A percentile compares a stretch with the other conserved stretches of the same genome.
Conservation (phyloP, 1,140 invertebrate species). For the Prorops nasuta region DNA sequence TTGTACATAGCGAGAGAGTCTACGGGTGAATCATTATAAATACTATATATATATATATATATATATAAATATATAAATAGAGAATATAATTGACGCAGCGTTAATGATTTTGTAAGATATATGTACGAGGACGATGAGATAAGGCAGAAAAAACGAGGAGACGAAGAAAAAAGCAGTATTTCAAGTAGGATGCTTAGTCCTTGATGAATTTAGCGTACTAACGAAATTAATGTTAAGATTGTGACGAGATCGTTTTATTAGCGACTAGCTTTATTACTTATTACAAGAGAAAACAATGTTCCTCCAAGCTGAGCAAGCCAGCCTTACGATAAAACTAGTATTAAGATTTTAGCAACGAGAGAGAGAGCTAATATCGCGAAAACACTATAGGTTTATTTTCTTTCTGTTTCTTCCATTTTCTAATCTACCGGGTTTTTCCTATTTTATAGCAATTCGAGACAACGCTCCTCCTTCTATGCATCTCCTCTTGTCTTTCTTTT, state of each 20-base stretch:
- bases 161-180: conserved; percentile 16
- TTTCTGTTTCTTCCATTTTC: no score
- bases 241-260: neutral
- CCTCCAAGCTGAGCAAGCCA: conserved; percentile 55
- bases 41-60: conserved; percentile 22
- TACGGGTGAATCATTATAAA: no score
- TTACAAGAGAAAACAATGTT: conserved; percentile 51
- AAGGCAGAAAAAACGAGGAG: conserved; percentile 4
- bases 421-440: no score
- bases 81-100: no score
- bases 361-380: no score
- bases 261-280: conserved; percentile 28
- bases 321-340: conserved; percentile 48
- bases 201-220: neutral
- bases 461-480: no score
- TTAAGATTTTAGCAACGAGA: no score
- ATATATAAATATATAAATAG: conserved; percentile 19
- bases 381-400: no score
- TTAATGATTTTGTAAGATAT: conserved; percentile 36
- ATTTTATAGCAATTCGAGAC: no score
- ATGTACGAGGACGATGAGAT: conserved; percentile 22
- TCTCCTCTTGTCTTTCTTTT: no score
- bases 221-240: neutral
- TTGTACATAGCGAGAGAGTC: neutral
- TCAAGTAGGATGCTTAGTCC: conserved; percentile 2